phyloP scores from a whole-genome alignment of 2,113 vertebrate genomes.

The Hypocryptadius cinnamomeus region DNA sequence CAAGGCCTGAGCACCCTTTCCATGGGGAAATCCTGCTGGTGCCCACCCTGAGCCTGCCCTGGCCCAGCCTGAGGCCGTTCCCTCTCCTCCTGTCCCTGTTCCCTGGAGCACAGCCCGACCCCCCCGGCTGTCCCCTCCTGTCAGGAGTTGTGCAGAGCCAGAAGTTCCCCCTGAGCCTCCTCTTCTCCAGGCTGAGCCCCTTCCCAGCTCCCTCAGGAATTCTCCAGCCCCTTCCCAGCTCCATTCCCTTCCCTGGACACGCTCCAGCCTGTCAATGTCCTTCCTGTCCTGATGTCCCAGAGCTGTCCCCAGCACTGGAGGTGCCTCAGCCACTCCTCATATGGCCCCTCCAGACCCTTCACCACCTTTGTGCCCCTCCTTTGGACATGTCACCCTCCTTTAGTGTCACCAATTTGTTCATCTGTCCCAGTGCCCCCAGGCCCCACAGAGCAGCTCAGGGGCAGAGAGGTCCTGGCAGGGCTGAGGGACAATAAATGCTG shows the following conservation, averaged over 20 bases:
- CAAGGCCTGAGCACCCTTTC: not conserved
- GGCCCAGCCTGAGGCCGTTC: not conserved
- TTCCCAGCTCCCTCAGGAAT: not conserved
- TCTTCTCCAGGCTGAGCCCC: not conserved
- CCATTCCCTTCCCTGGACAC: rapidly evolving
- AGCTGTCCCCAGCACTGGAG: not conserved
- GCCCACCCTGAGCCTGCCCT: not conserved
- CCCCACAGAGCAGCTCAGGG: not conserved
- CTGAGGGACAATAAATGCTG: not conserved
- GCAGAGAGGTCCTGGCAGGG: not conserved
- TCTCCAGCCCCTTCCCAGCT: not conserved
- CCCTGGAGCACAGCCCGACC: not conserved
- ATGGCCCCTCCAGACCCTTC: not conserved
- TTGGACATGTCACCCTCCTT: not conserved
- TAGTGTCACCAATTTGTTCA: not conserved
- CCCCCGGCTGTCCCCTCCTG: not conserved
- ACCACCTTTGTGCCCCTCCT: not conserved
- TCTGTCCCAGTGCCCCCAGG: not conserved
- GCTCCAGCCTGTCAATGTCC: not conserved
- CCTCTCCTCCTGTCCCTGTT: not conserved
- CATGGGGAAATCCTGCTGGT: not conserved
- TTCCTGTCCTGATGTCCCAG: not conserved
- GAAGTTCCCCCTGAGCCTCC: not conserved
- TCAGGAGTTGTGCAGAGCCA: not conserved
- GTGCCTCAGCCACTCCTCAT: not conserved